Percentiles rank a stretch among this genome's conserved stretches.
Conservation (phyloP, 2,113 vertebrate species). For the Varanus salvator region DNA sequence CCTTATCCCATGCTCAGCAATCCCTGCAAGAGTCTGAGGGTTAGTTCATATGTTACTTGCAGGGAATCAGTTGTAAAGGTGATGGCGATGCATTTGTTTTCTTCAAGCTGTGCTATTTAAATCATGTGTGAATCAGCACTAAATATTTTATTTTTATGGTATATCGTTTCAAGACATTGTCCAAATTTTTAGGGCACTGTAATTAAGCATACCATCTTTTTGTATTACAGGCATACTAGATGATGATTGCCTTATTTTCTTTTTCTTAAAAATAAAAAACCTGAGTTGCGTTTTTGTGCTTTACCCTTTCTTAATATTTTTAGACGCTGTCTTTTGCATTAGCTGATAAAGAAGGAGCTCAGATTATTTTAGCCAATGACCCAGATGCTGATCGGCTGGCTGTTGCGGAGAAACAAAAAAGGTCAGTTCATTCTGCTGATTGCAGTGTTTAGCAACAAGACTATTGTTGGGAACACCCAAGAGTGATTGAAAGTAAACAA, state of each 20-base stretch:
- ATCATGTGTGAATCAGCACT: background rate
- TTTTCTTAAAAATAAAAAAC: background rate
- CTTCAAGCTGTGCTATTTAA: background rate
- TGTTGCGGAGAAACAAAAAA: constrained; percentile 91
- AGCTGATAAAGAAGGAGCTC: constrained; percentile 89
- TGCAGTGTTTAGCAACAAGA: background rate
- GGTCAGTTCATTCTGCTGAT: constrained; percentile 69
- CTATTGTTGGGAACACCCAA: background rate
- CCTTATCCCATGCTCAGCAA: background rate
- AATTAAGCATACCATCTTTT: background rate
- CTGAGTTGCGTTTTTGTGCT: background rate
- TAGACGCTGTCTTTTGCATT: constrained; percentile 93
- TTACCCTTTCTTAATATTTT: constrained; percentile 56
- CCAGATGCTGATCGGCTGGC: constrained; percentile 96
- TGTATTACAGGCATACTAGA: background rate
- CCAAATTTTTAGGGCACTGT: background rate
- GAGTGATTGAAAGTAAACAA: background rate
- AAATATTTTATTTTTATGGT: background rate
- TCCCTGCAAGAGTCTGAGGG: background rate
- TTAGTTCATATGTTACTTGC: background rate
- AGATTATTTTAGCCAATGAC: constrained; percentile 92
- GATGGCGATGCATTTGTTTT: background rate
- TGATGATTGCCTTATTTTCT: background rate
- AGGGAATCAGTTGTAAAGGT: background rate
- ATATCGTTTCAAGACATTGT: background rate